Evolutionary conservation across 2,113 vertebrate species (phyloP).

Genomic region (Scalopus aquaticus): DNA sequence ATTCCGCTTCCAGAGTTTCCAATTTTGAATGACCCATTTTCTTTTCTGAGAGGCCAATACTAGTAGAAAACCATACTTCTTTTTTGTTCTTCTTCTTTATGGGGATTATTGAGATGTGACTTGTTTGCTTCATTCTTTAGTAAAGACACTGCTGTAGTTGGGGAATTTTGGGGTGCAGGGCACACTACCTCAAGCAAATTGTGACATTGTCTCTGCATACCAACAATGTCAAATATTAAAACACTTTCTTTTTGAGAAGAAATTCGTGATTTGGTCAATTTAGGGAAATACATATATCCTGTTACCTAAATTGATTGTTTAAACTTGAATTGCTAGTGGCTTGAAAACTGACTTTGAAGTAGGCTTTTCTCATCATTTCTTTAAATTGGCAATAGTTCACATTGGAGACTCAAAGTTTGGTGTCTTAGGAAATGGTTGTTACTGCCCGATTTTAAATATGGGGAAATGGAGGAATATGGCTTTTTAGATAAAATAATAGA

Average conservation of each 20-base stretch:
- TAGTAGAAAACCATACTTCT: neutral
- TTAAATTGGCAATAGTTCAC: neutral
- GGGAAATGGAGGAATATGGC: neutral
- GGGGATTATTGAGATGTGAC: neutral
- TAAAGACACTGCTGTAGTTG: neutral
- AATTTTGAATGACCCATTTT: neutral
- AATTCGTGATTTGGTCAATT: neutral
- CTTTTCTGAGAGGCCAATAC: neutral
- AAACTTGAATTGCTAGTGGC: neutral
- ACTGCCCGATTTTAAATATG: neutral
- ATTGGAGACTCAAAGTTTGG: neutral
- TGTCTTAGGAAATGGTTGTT: neutral
- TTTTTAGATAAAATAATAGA: slow-evolving; percentile 25
- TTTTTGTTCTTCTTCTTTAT: neutral
- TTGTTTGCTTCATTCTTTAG: neutral
- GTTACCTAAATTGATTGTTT: neutral
- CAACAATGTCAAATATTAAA: neutral
- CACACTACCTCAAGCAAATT: neutral
- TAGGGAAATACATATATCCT: neutral
- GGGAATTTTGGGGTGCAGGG: neutral
- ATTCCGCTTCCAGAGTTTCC: neutral
- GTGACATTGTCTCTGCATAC: neutral
- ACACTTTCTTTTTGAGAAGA: neutral
- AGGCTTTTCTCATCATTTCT: neutral
- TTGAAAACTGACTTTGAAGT: slow-evolving; percentile 25